Base-by-base conservation (phyloP, 2,888 invertebrate species). In the Graphium colonna region DNA sequence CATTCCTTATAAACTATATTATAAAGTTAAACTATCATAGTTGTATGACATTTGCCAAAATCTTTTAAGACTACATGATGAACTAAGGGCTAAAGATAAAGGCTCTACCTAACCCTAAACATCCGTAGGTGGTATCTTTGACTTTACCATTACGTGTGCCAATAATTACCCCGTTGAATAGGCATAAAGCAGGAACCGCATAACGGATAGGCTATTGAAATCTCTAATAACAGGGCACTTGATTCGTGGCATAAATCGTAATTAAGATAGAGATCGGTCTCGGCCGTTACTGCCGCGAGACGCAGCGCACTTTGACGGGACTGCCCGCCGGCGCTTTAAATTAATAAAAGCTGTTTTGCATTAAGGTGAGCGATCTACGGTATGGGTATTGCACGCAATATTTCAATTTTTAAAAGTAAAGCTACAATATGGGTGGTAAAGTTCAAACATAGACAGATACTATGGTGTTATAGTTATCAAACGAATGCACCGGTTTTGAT, bases 201-300 rank as follows among this genome's bases (percentile, higher is more conserved):
- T 33, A 33, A 33, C 33, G 36, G 9, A 16, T 45, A 46, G 38
- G 36, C 33, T 31, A 44, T 33, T 44, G 38, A 36, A 21, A 38
- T 18, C 13, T 21, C 17, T 46, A 46, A 46, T 38, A 38, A 46
- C 13, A 21, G 41, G 9, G 21, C 16, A 40, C 31, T 40, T 49
- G 28, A 33, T 41, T 49, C 28, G 49, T 41, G 16, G 16, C 49
- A 31, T 49, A 49, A 49, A 48, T 48, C 26, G 48, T 18, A 41
- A 49, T 49, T 41, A 12, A 40, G 41, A 49, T 49, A 49, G 16
- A 8, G 16, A 49, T 49, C 49, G 31, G 47, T 39, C 47, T 8
- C 15, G 13, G 47, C 26, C 38, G 39, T 13, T 47, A 39, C 15
- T 21, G 47, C 38, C 26, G 26, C 47, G 47, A 38, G 47, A 47